phyloP scores from a whole-genome alignment of 2,113 vertebrate species.

The Pseudois nayaur region DNA sequence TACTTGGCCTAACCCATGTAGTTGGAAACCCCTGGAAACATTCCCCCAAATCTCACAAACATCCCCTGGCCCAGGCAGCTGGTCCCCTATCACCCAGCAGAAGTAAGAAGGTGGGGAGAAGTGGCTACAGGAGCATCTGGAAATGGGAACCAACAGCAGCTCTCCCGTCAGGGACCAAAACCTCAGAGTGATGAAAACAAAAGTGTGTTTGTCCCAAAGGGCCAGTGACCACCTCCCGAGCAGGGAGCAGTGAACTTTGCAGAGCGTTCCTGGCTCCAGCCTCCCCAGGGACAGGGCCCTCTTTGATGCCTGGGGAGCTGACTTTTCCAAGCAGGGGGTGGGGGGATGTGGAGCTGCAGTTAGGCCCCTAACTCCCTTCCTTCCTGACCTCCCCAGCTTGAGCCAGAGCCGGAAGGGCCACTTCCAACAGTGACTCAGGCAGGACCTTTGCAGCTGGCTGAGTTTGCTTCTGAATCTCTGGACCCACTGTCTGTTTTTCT shows the following conservation, averaged over 20 bases:
- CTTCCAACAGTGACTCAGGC: slow-evolving; percentile 36
- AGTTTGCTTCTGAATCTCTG: not conserved
- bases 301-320: slow-evolving; percentile 57
- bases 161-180: not conserved
- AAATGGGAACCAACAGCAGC: not conserved
- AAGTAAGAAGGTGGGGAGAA: not conserved
- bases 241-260: not conserved
- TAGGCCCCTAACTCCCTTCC: slow-evolving; percentile 47
- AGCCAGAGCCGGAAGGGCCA: slow-evolving; percentile 35
- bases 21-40: slow-evolving; percentile 37
- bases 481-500: not conserved
- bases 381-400: not conserved
- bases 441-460: not conserved
- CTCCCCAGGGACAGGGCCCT: not conserved
- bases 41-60: not conserved
- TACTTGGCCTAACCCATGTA: slow-evolving; percentile 6
- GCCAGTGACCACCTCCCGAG: not conserved
- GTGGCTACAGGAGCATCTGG: not conserved
- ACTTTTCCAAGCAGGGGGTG: slow-evolving; percentile 56
- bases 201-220: not conserved
- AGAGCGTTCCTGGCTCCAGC: not conserved
- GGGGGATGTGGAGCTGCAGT: slow-evolving; percentile 51
- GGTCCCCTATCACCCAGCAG: not conserved
- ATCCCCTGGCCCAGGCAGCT: slow-evolving; percentile 25
- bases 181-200: not conserved